Base-by-base conservation (phyloP, 2,888 invertebrate species). In the Athalia cordata region DNA sequence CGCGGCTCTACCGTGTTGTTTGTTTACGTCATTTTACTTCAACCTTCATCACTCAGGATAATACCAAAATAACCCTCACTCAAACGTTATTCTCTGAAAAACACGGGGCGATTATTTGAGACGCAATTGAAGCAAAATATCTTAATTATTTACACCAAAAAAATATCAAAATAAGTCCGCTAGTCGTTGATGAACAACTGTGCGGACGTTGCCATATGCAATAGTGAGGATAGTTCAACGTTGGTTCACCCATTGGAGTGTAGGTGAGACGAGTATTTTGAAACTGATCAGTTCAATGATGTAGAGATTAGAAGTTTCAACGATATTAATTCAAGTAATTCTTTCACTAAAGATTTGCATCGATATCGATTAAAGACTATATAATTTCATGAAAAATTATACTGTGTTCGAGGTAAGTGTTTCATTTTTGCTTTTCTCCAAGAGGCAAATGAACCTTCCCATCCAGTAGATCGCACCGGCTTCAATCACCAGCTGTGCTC, bases 161-260 rank as follows among this genome's bases (percentile, higher is more conserved):
- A 3, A 62, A 75, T 29, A 64, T 64, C 11, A 62, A 75, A 75
- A 64, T 75, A 50, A 75, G n/a, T 50, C 62, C 50, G 6, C 62
- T 50, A 29, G 49, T 47, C 11, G 8, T 57, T n/a, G 15, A 61
- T 52, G 62, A 57, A 29, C 7, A 15, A 62, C 62, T 75, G 62
- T 29, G 3, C 15, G 8, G 29, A 75, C 72, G 72, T 62, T 75
- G 75, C 75, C 75, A 75, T 75, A 61, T 75, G 75, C 75, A 75
- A 62, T 70, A 47, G 61, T 43, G 49, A 47, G 29, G 29, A 29
- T 29, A 29, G 29, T 29, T 29, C 29, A 29, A 29, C 29, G 29
- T 45, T 50, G 29, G 13, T 55, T 7, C 43, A 13, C 61, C n/a
- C 64, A 75, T 62, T 75, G 75, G 75, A 50, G 75, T 72, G 45